Percentiles rank a stretch among this genome's conserved stretches.
phyloP scores from a whole-genome alignment of 2,797 vertebrate genomes.

The Eleutherodactylus coqui region DNA sequence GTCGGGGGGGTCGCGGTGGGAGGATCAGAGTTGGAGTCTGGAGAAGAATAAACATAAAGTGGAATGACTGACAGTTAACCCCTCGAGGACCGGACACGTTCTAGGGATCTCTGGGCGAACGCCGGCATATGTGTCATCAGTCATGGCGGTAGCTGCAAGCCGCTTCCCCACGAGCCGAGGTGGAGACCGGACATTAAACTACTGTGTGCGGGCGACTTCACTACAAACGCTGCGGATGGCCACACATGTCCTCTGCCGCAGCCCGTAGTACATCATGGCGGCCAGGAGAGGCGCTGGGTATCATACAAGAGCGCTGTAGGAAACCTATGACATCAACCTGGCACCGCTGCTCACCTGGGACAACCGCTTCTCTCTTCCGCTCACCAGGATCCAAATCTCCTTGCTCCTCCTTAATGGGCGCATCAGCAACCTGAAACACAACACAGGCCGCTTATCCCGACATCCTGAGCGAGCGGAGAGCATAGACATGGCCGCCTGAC shows the following conservation, averaged over 20 bases:
- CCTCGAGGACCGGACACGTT: not conserved
- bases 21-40: not conserved
- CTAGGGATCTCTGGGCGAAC: not conserved
- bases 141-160: too few relatives aligned
- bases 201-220: too few relatives aligned
- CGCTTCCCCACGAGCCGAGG: too few relatives aligned
- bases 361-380: not conserved
- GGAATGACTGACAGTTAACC: not conserved
- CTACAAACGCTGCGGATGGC: too few relatives aligned
- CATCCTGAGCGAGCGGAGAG: not conserved
- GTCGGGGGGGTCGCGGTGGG: not conserved
- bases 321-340: too few relatives aligned
- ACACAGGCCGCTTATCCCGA: not conserved
- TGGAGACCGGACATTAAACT: too few relatives aligned
- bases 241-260: too few relatives aligned
- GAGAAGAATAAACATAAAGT: not conserved
- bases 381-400: not conserved
- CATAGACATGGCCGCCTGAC: not conserved
- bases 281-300: too few relatives aligned
- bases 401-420: slow-evolving; percentile 1
- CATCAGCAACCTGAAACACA: slow-evolving; percentile 40
- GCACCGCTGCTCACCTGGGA: not conserved
- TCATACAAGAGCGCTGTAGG: too few relatives aligned
- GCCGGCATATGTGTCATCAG: too few relatives aligned
- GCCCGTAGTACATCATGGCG: too few relatives aligned